Conservation (phyloP, 2,797 vertebrate species). For the Acanthornis magna region DNA sequence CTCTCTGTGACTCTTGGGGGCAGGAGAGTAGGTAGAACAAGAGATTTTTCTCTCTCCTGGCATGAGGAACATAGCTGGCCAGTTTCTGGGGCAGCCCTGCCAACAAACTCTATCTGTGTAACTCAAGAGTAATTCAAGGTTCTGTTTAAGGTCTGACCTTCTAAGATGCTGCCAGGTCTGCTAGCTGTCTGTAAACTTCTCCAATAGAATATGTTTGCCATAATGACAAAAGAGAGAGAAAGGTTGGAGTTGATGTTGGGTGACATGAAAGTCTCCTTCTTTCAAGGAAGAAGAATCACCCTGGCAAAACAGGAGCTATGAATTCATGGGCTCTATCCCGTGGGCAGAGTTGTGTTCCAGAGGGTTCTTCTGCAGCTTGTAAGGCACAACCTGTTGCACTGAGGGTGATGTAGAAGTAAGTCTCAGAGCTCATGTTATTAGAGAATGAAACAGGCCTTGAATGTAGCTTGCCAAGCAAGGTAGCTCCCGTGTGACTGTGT, state of each 20-base stretch:
- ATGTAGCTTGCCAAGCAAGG: neutral
- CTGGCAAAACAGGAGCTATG: neutral
- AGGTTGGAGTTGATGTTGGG: neutral
- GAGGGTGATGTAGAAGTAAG: neutral
- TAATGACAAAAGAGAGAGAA: neutral
- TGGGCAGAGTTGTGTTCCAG: neutral
- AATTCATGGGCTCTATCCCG: neutral
- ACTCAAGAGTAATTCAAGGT: neutral
- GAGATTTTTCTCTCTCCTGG: neutral
- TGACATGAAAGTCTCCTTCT: neutral
- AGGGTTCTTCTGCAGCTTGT: neutral
- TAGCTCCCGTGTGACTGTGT: neutral
- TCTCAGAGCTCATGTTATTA: neutral
- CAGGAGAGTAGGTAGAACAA: neutral
- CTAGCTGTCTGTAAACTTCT: neutral
- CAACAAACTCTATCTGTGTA: neutral
- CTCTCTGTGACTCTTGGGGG: neutral
- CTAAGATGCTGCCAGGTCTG: neutral
- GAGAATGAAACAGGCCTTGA: neutral
- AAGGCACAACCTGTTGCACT: accelerated
- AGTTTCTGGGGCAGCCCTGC: neutral
- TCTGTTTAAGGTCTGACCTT: neutral
- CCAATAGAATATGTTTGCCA: neutral
- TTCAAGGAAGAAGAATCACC: neutral
- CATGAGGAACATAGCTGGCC: neutral